Evolutionary conservation across 37 sponge, comb jelly and placozoan genomes (phyloP), one percentile per base, ranked within the genome.

Genomic region (Cliona cf. orientalis): DNA sequence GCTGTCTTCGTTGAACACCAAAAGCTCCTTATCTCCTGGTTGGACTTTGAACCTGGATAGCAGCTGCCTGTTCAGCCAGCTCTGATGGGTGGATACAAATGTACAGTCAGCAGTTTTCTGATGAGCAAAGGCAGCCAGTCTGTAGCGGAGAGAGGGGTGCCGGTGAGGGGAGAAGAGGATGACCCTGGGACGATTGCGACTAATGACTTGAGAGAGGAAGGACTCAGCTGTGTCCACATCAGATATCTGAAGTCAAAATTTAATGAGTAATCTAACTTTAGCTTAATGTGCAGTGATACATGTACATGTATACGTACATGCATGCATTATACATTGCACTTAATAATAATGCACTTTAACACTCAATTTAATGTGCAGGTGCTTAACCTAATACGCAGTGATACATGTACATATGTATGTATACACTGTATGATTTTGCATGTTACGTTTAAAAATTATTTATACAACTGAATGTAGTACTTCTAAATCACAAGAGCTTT

Each of bases 1-100:
- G 44, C 40, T 45, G n/a, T 78, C 32, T 57, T 86, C 86, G 32
- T 86, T 86, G 36, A 79, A 86, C 6, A 78, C 64, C 38, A 72
- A 1, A 31, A 86, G 56, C 40, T 71, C 32, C 71, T 65, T 86
- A 29, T 58, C 71, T 12, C 86, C 71, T 0, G 7, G 29, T 3
- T 35, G 6, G n/a, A 58, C 81, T 17, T 34, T 39, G 40, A 80
- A 80, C 35, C 74, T 63, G 12, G 64, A 14, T 34, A 28, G 28
- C 5, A 43, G 55, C 5, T 42, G 28, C 22, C 71, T 55, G 4
- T 42, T 49, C 60, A 43, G 21, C 19, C 3, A 12, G 56, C 68
- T 40, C 36, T 0, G 25, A 7, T 58, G 49, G 28, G 79, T 71
- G 26, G 72, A 44, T 19, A 70, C 59, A 78, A 72, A 78, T 3